Evolutionary conservation across 2,888 invertebrate genomes (phyloP), one percentile per base, ranked within the genome.

Genomic region (Adelphocoris suturalis): DNA sequence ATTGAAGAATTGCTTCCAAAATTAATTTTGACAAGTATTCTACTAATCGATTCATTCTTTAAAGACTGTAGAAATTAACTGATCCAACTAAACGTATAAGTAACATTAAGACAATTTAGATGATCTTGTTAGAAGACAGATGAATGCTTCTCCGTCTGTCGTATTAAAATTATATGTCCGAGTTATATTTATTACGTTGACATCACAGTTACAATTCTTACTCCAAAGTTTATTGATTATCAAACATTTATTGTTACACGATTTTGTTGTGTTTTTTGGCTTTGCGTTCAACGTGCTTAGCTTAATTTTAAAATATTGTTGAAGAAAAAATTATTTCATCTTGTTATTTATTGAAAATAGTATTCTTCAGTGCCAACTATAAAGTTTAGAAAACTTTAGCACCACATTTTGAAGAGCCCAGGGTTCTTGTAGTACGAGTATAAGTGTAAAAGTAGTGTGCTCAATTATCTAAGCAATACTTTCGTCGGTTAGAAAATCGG

Each of bases 361-460:
- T 78, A 78, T 78, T 78, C 19, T 47, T 47, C 78, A 47, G 78
- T 78, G 78, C 78, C 78, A 78, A 78, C 37, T 19, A 78, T 23
- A 23, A 78, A 47, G 78, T 78, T 37, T 78, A 2, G 19, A 68
- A 37, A 68, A 78, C 37, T 37, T 76, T 7, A 16, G 46, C 46
- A 78, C 37, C 78, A 78, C 76, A n/a, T 28, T 27, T 68, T 68
- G 5, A 23, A 19, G 23, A 23, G 68, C 68, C 68, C 5, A 19
- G 23, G 68, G 68, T 23, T 68, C 68, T 23, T 68, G 19, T 68
- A 19, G 27, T 68, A 52, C 12, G 4, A 68, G 37, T 68, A 68
- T 68, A 23, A 13, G 16, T 5, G 23, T 23, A 23, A 13, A 68
- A 68, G 68, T 68, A 68, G 68, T n/a, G 23, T 68, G 68, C 68